Percentiles rank a stretch among this genome's conserved stretches.
phyloP scores from a whole-genome alignment of 1,140 invertebrate genomes.

The Bombus ignitus region DNA sequence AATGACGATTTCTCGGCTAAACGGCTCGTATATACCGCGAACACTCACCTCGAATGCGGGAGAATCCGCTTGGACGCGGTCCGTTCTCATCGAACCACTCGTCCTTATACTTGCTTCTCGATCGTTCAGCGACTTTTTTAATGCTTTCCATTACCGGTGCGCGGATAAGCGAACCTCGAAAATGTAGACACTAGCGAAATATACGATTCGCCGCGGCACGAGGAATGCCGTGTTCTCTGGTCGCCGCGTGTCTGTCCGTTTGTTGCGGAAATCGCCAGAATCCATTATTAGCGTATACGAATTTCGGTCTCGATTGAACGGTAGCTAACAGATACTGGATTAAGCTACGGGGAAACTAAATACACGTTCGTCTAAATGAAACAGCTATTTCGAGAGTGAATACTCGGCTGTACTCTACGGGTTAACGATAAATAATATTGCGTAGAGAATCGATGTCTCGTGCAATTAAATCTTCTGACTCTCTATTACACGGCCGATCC shows the following conservation, averaged over 20 bases:
- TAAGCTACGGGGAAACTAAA: background rate
- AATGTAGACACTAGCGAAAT: slow-evolving; percentile 66
- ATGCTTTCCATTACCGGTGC: slow-evolving; percentile 64
- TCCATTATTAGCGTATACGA: background rate
- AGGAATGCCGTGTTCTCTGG: background rate
- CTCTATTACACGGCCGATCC: background rate
- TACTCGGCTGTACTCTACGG: too few species aligned
- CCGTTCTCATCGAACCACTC: slow-evolving; percentile 2
- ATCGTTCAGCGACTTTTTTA: slow-evolving; percentile 60
- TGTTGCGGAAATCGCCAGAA: background rate
- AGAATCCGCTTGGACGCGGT: slow-evolving; percentile 1
- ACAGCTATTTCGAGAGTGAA: too few species aligned
- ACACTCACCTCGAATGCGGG: background rate
- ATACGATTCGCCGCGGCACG: slow-evolving; percentile 13
- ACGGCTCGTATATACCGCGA: slow-evolving; percentile 56
- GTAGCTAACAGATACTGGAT: background rate
- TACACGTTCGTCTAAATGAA: too few species aligned
- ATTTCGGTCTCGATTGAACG: background rate
- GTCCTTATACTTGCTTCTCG: slow-evolving; percentile 49
- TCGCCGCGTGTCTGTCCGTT: background rate
- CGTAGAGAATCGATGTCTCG: slow-evolving; percentile 17
- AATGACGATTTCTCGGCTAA: slow-evolving; percentile 76
- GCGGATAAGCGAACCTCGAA: slow-evolving; percentile 61
- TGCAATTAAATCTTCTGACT: slow-evolving; percentile 3
- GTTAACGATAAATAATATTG: too few species aligned